Evolutionary conservation across 2,888 invertebrate species (phyloP).

Genomic region (Heliconius charithonia): DNA sequence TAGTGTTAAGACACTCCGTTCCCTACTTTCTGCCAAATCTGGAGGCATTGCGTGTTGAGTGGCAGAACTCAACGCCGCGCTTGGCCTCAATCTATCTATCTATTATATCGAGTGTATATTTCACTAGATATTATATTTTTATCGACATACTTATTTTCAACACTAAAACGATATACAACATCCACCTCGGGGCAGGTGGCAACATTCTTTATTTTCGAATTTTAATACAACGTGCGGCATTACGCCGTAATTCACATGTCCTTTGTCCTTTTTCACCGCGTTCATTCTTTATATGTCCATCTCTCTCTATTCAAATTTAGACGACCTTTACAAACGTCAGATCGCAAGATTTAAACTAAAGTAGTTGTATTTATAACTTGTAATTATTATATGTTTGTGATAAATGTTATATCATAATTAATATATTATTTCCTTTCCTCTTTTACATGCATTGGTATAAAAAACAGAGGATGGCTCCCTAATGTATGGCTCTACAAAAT

Average conservation of each 20-base stretch:
- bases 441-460: not conserved
- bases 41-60: too few species aligned
- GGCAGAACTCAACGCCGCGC: too few species aligned
- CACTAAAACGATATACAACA: constrained; percentile 69
- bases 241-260: constrained; percentile 79
- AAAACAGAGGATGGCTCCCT: not conserved
- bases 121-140: constrained; percentile 30
- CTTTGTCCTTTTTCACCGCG: constrained; percentile 54
- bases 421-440: not conserved
- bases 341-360: constrained; percentile 40
- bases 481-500: too few species aligned
- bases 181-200: constrained; percentile 72
- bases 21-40: too few species aligned
- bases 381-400: constrained; percentile 29
- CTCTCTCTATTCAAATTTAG: constrained; percentile 59
- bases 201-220: constrained; percentile 82
- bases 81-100: too few species aligned
- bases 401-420: constrained; percentile 15
- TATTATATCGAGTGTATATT: not conserved
- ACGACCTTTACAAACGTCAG: constrained; percentile 46
- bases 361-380: constrained; percentile 35
- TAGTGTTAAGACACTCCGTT: too few species aligned
- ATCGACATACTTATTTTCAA: constrained; percentile 52
- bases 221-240: constrained; percentile 80
- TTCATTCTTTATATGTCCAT: constrained; percentile 49